phyloP scores from a whole-genome alignment of 2,797 vertebrate species.

The Clarias fuscus region DNA sequence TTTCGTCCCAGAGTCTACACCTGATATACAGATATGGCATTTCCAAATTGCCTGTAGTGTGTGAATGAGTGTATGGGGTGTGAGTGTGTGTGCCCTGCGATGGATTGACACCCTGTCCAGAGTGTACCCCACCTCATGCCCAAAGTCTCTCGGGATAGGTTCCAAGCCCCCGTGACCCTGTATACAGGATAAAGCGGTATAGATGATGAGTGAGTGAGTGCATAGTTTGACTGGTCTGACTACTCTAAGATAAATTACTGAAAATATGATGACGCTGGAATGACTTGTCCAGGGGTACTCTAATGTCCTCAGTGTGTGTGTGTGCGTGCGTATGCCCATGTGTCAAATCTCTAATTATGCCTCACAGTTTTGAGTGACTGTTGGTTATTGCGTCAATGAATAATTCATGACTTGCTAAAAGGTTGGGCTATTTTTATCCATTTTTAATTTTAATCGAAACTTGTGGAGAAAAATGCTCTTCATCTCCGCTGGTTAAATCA shows the following conservation, averaged over 20 bases:
- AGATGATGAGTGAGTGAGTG: too few species aligned
- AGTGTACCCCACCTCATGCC: too few species aligned
- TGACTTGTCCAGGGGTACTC: neutral
- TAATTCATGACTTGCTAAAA: constrained; percentile 34
- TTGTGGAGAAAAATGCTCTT: constrained; percentile 9
- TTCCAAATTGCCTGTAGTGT: too few species aligned
- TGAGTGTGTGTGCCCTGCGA: too few species aligned
- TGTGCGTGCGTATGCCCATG: neutral
- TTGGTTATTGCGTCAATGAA: constrained; percentile 39
- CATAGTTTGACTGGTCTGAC: neutral
- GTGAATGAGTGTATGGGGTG: too few species aligned
- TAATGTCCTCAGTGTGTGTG: constrained; percentile 1
- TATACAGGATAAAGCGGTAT: too few species aligned
- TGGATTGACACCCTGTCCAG: too few species aligned
- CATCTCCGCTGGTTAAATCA: constrained; percentile 15
- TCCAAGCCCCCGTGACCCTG: too few species aligned
- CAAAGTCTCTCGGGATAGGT: too few species aligned
- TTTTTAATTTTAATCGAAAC: constrained; percentile 27
- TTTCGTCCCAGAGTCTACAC: too few species aligned
- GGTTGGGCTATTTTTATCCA: constrained; percentile 36
- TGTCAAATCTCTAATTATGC: constrained; percentile 38
- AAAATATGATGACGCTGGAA: constrained; percentile 1
- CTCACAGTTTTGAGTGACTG: constrained; percentile 27
- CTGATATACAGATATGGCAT: too few species aligned
- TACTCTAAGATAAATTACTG: neutral